A percentile compares a stretch with the other conserved stretches of the same genome.
These are phyloP conservation scores for Leucoraja ocellata DNA, from an alignment of 2,797 vertebrate genomes.

Conservation along the genomic window DNA sequence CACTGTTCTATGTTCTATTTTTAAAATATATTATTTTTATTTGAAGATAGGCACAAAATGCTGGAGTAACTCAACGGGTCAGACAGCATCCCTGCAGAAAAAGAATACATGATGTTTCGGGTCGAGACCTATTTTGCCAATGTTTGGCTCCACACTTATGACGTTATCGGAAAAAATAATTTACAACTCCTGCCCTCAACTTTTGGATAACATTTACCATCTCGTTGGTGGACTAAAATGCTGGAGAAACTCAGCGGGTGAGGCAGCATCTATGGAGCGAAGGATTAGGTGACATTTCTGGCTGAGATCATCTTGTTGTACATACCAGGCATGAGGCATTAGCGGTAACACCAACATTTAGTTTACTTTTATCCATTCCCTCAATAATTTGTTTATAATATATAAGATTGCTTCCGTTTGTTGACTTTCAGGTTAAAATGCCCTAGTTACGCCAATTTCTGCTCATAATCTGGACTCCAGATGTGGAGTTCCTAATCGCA, in stretches of 20 bases:
- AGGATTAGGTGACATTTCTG: too few relatives aligned
- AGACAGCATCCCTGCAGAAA: too few relatives aligned
- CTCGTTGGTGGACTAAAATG: background rate
- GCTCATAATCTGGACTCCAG: background rate
- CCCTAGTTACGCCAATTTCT: background rate
- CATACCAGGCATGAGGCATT: too few relatives aligned
- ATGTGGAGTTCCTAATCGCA: background rate
- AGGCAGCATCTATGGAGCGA: too few relatives aligned
- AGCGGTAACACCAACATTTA: too few relatives aligned
- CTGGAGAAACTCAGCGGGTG: too few relatives aligned
- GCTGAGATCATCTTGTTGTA: background rate
- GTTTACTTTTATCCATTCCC: background rate
- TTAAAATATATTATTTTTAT: too few relatives aligned
- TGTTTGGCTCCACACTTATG: background rate
- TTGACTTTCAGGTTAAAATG: background rate
- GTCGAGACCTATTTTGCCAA: background rate
- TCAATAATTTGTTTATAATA: background rate
- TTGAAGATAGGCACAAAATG: too few relatives aligned
- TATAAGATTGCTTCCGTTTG: background rate
- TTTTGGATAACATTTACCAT: background rate
- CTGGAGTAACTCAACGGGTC: too few relatives aligned
- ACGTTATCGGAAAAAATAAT: background rate
- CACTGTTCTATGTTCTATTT: too few relatives aligned
- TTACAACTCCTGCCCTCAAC: background rate
- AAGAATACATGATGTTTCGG: too few relatives aligned